phyloP scores from a whole-genome alignment of 1,140 invertebrate species.

The Colletes latitarsis region DNA sequence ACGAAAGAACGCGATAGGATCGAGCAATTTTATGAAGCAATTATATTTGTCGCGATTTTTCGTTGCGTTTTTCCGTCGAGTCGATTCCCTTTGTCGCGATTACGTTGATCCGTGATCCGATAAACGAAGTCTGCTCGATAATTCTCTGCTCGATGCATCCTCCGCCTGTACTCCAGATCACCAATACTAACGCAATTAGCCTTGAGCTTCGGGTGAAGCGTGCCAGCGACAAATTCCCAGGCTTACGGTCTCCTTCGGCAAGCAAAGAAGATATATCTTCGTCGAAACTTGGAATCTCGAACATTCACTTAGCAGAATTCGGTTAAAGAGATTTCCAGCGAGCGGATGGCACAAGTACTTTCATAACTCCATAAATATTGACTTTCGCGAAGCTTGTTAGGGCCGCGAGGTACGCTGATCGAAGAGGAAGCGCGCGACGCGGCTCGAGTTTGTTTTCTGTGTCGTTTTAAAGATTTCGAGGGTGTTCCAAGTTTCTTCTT shows the following conservation, averaged over 20 bases:
- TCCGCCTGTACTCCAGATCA: background rate
- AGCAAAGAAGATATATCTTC: constrained; percentile 2
- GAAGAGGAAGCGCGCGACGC: background rate
- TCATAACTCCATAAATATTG: constrained; percentile 20
- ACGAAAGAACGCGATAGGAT: too few species aligned
- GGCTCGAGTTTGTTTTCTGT: background rate
- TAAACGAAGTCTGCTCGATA: background rate
- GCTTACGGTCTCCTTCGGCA: background rate
- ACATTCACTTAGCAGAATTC: constrained; percentile 2
- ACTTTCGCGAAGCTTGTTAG: constrained; percentile 7
- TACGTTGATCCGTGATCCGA: background rate
- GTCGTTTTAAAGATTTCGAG: too few species aligned
- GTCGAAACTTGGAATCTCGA: constrained; percentile 8
- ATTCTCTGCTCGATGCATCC: background rate
- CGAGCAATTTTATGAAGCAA: too few species aligned
- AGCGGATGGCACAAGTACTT: background rate
- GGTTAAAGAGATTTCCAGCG: background rate
- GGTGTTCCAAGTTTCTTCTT: too few species aligned
- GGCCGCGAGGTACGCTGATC: background rate
- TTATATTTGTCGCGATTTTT: too few species aligned
- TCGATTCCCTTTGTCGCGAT: background rate
- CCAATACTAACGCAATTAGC: constrained; percentile 4
- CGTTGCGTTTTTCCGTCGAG: background rate
- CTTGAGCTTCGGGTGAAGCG: background rate
- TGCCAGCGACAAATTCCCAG: background rate